phyloP scores from a whole-genome alignment of 2,797 vertebrate genomes.

The Heliangelus exortis region DNA sequence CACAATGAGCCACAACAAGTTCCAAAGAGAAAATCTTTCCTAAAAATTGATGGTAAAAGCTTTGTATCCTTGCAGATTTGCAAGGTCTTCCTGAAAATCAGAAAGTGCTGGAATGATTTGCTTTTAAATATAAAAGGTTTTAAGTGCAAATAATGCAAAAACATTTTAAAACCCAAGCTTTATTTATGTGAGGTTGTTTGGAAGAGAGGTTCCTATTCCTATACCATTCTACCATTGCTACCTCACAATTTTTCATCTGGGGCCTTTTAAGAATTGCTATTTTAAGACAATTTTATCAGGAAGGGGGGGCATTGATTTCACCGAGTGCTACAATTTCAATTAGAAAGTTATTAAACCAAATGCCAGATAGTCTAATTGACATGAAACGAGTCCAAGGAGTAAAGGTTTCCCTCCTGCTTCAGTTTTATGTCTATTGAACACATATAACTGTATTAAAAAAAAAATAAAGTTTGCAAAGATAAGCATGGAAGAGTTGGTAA shows the following conservation, averaged over 20 bases:
- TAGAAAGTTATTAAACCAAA: conserved; percentile 25
- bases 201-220: not conserved
- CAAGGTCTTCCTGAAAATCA: not conserved
- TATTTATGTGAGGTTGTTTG: not conserved
- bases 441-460: not conserved
- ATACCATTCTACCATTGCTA: not conserved
- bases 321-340: conserved; percentile 13
- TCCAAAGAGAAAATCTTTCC: not conserved
- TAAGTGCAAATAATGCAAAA: not conserved
- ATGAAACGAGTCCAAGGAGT: not conserved
- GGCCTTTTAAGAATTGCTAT: not conserved
- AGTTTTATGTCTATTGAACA: not conserved
- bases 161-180: not conserved
- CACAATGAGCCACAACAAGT: not conserved
- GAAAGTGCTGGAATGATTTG: not conserved
- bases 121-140: not conserved
- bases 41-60: not conserved
- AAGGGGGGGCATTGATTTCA: conserved; percentile 20
- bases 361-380: not conserved
- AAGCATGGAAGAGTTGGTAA: not conserved
- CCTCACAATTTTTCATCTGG: not conserved
- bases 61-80: not conserved
- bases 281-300: conserved; percentile 46
- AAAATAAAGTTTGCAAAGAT: not conserved
- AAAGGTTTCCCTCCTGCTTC: not conserved